Base-by-base conservation (phyloP, 1,140 invertebrate genomes). In the Atta colombica region DNA sequence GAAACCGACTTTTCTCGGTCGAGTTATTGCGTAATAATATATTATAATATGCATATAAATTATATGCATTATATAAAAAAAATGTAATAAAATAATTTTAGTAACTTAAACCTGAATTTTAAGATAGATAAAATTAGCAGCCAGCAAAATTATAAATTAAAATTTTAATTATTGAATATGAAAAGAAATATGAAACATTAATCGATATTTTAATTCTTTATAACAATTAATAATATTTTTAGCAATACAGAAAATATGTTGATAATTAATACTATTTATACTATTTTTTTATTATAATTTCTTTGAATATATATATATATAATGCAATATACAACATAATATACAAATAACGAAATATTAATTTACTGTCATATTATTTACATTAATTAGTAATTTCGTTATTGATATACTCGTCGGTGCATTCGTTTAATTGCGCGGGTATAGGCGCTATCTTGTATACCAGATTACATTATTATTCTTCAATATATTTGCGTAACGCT, bases 391-490 rank as follows among this genome's bases (percentile, higher is more conserved):
- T 63, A 63, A 84, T 84, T 71, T 75, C 16, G 69, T 61, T 60
- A 61, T 74, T 16, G 69, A 61, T 61, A 61, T 75, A 75, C 80
- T 84, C 53, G 7, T 71, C 28, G 21, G 8, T 39, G 8, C 75
- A 8, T 68, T 68, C 25, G 68, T 74, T 84, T 75, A 75, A 84
- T 84, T 60, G 69, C 18, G 49, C 69, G 35, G 21, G 31, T 16
- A 21, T 25, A 55, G 53, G 21, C n/a, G 53, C 18, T 39, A 45
- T 60, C 25, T n/a, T 84, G 80, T 31, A 14, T 74, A 49, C 51
- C 49, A 25, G 55, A 84, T 75, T 75, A 61, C 55, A 75, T 51
- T 55, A 84, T 84, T 84, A 84, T 84, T 84, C 80, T 84, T 84
- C 55, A 75, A 63, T 75, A 39, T 75, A 61, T 84, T 84, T 84